These are phyloP conservation scores for Mechanitis mazaeus DNA, from an alignment of 2,888 invertebrate species.

Conservation along the genomic window DNA sequence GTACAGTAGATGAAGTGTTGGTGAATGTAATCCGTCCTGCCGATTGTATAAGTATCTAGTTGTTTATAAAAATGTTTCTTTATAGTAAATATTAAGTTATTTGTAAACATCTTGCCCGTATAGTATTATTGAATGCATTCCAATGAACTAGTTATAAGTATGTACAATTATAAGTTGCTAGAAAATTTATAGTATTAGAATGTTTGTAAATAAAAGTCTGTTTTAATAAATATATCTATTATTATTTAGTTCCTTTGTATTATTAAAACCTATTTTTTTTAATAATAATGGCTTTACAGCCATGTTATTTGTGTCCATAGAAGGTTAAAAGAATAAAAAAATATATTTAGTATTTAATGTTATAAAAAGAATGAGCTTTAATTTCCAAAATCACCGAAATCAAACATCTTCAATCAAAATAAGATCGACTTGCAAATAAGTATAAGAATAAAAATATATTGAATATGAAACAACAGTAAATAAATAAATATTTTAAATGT, in stretches of 20 bases:
- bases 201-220: conserved; percentile 62
- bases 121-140: conserved; percentile 53
- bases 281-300: too few relatives aligned
- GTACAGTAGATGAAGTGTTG: conserved; percentile 31
- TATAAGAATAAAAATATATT: too few relatives aligned
- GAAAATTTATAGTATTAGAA: conserved; percentile 42
- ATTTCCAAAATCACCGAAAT: too few relatives aligned
- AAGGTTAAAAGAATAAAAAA: too few relatives aligned
- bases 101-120: conserved; percentile 59
- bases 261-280: not conserved
- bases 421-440: too few relatives aligned
- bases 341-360: too few relatives aligned
- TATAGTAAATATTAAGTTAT: conserved; percentile 10
- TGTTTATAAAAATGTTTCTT: conserved; percentile 13
- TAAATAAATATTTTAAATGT: too few relatives aligned
- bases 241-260: conserved; percentile 11
- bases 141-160: conserved; percentile 24
- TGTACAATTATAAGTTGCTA: conserved; percentile 34
- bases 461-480: too few relatives aligned
- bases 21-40: conserved; percentile 67
- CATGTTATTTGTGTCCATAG: not conserved
- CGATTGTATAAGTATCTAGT: conserved; percentile 36
- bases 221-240: conserved; percentile 39
- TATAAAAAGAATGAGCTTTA: too few relatives aligned
- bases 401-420: too few relatives aligned